These are phyloP conservation scores for Melanerpes formicivorus DNA, from an alignment of 2,113 vertebrate species.

Conservation along the genomic window DNA sequence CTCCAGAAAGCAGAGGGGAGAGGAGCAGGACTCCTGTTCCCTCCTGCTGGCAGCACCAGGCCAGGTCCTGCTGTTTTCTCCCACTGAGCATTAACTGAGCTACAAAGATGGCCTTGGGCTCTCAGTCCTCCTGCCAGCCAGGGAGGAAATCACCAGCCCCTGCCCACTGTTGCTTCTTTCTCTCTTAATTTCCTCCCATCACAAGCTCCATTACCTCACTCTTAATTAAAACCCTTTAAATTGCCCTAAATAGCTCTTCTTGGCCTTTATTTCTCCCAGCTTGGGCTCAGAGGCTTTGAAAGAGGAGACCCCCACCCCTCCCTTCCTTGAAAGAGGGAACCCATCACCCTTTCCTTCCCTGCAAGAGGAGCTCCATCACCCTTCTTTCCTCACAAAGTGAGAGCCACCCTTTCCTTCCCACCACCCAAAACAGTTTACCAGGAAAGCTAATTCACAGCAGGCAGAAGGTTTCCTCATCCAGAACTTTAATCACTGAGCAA, in stretches of 20 bases:
- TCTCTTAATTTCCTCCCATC: not conserved
- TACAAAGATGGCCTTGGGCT: not conserved
- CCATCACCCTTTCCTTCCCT: no score
- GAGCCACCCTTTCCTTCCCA: not conserved
- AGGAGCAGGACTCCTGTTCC: not conserved
- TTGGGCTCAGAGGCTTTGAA: not conserved
- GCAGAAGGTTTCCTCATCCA: not conserved
- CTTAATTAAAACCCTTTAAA: not conserved
- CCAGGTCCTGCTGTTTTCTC: not conserved
- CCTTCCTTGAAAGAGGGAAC: no score
- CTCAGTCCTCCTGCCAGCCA: not conserved
- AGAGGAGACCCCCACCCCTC: no score
- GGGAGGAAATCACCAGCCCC: not conserved
- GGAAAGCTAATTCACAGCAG: not conserved
- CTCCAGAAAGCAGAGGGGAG: not conserved
- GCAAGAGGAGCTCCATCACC: no score
- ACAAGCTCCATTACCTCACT: not conserved
- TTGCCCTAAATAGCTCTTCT: not conserved
- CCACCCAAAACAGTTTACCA: not conserved
- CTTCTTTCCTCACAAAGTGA: no score
- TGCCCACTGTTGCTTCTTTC: not conserved
- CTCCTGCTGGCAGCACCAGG: rapidly evolving
- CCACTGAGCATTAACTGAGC: not conserved
- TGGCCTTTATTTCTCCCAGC: rapidly evolving
- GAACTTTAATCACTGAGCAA: not conserved